A percentile compares a stretch with the other conserved stretches of the same genome.
Evolutionary conservation across 1,140 invertebrate species (phyloP).

Genomic region (Sinella curviseta): DNA sequence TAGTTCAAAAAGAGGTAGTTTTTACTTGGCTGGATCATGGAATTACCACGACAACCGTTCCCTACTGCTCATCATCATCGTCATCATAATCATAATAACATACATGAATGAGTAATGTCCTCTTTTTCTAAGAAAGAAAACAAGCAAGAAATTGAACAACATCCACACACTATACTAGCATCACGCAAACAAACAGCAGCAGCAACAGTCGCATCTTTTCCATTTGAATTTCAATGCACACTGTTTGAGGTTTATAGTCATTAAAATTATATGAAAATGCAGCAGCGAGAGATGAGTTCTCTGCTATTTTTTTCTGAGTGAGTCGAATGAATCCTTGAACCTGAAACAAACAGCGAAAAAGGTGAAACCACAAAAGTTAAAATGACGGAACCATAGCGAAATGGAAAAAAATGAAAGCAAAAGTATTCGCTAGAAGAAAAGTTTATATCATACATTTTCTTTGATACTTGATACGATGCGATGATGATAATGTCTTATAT

Average conservation of each 20-base stretch:
- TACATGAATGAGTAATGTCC: slow-evolving; percentile 1
- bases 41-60: neutral
- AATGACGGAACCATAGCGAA: neutral
- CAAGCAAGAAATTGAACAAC: neutral
- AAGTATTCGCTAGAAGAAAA: no score
- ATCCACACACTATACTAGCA: neutral
- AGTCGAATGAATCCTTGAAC: neutral
- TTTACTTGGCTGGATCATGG: neutral
- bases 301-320: neutral
- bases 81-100: neutral
- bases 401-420: neutral
- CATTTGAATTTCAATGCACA: neutral
- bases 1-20: neutral
- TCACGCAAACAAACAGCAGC: no score
- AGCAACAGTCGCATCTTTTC: neutral
- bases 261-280: neutral
- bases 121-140: neutral
- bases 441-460: no score
- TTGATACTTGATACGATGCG: neutral
- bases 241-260: neutral
- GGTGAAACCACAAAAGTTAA: neutral
- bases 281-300: neutral
- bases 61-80: neutral
- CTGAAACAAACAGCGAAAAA: neutral
- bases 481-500: neutral